phyloP scores from a whole-genome alignment of 2,113 vertebrate species.

The Indri indri region DNA sequence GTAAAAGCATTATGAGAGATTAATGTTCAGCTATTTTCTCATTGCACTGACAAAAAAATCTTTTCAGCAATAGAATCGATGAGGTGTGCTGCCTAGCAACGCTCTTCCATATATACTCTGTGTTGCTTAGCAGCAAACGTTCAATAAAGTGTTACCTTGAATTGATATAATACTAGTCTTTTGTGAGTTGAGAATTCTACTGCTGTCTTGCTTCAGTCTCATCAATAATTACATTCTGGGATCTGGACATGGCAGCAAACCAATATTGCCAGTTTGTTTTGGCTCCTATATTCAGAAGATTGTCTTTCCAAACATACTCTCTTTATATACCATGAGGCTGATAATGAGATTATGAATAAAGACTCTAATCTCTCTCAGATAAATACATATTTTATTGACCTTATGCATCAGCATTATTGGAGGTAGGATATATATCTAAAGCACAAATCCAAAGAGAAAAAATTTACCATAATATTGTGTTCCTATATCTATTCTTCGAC shows the following conservation, averaged over 20 bases:
- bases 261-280: background rate
- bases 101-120: conserved; percentile 7
- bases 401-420: background rate
- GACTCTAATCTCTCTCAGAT: background rate
- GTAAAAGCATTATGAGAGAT: background rate
- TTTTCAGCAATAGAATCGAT: background rate
- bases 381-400: background rate
- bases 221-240: background rate
- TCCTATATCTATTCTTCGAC: background rate
- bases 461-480: background rate
- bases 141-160: conserved; percentile 33
- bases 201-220: background rate
- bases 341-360: background rate
- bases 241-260: background rate
- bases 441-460: background rate
- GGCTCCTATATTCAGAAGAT: background rate
- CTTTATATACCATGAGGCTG: background rate
- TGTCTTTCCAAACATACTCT: background rate
- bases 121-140: conserved; percentile 66
- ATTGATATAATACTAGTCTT: background rate
- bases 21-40: background rate
- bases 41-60: background rate
- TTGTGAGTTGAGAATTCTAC: background rate
- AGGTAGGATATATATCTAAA: background rate
- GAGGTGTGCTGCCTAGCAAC: conserved; percentile 61